Evolutionary conservation across 2,888 invertebrate species (phyloP), one percentile per base, ranked within the genome.

Genomic region (Allophyes oxyacanthae): DNA sequence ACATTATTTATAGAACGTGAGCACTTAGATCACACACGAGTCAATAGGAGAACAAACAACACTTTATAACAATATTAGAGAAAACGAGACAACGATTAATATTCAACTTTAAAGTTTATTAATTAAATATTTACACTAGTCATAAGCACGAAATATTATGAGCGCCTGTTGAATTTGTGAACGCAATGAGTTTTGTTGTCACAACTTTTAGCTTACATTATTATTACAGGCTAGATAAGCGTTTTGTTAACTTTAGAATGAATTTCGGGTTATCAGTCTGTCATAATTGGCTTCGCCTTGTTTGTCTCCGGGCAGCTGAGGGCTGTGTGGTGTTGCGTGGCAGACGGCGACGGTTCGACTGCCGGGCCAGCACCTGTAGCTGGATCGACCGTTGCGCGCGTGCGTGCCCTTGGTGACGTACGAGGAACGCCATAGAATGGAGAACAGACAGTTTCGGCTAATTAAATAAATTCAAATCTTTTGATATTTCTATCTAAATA

Each of bases 371-470:
- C 93, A 94, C 94, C 94, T 94, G 94, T 94, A 85, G 90, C 90
- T 94, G 89, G 70, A 93, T 93, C 94, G 94, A 94, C 92, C 91
- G 84, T 81, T 51, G 81, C 88, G 93, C 94, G 94, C 94, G 77
- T 91, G 92, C 93, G 92, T 91, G 90, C 81, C 86, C 84, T 88
- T 90, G 86, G 83, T 92, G 93, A 94, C 92, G 93, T 93, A 88
- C 84, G 76, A 83, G 84, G 82, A 78, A 75, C 64, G 44, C 71
- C 75, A 78, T 58, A 86, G 90, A 86, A 49, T 67, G 77, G 55
- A 38, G 46, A 72, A 82, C 32, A 38, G 48, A 45, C 62, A 76
- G 49, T 51, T 26, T 52, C 37, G 56, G 45, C 72, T 72, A 53
- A 68, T 68, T 59, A 57, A 58, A 54, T 62, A 32, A 53, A 50